Conservation (phyloP, 2,113 vertebrate genomes). For the Psophia crepitans region DNA sequence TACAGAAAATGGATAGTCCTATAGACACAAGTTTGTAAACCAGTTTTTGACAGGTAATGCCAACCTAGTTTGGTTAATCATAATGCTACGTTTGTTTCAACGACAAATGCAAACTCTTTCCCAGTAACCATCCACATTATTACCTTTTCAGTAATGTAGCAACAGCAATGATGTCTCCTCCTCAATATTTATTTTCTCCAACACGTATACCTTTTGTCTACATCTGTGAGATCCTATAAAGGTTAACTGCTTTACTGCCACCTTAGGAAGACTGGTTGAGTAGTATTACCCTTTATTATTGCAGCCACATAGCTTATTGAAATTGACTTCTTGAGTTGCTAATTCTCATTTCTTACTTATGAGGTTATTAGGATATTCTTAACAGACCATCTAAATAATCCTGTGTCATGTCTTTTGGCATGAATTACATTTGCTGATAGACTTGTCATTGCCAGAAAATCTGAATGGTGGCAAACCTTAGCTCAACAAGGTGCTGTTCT, state of each 20-base stretch:
- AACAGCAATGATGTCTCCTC: background rate
- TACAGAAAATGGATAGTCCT: background rate
- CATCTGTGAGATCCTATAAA: background rate
- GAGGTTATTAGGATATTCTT: background rate
- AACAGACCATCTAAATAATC: background rate
- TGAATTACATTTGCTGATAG: background rate
- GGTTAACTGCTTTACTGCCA: background rate
- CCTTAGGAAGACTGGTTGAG: background rate
- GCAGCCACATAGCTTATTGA: background rate
- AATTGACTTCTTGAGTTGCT: background rate
- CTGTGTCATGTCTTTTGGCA: background rate
- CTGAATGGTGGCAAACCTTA: background rate
- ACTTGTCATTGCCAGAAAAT: background rate
- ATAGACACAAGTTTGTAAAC: too few species aligned
- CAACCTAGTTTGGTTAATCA: background rate
- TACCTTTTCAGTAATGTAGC: background rate
- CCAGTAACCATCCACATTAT: background rate
- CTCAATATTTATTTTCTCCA: background rate
- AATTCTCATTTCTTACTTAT: background rate
- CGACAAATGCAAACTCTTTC: background rate
- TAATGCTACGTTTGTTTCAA: background rate
- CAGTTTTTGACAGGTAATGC: background rate
- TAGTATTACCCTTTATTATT: background rate
- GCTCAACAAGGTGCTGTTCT: background rate
- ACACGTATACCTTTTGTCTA: background rate